Base-by-base conservation (phyloP, 2,888 invertebrate species). In the Agrenia bidenticulata region DNA sequence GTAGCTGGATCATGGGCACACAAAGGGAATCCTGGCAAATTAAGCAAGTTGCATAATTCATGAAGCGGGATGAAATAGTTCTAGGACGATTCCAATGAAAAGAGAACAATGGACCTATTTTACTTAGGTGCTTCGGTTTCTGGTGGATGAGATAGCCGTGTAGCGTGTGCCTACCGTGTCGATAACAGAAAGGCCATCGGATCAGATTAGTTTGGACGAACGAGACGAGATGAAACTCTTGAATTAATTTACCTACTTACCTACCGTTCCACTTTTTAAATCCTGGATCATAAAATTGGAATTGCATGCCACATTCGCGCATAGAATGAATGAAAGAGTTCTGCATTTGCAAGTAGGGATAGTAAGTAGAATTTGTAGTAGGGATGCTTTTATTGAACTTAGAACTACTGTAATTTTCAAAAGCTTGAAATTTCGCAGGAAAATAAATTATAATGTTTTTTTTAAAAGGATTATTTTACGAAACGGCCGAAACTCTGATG, bases 41-140 rank as follows among this genome's bases (percentile, higher is more conserved):
- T 55, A 51, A 58, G 59, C 56, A 62, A 56, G 32, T 61, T 62
- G 58, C 61, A 62, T 66, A 62, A 66, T 62, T 66, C 66, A 66
- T 66, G 66, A 65, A 24, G 24, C 21, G 27, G 53, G 21, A 65
- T 19, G 54, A 17, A 37, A n/a, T 42, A 19, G 27, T 27, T 45
- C 45, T 19, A 39, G 54, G 24, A 26, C 41, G 42, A 45, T 51
- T 24, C 7, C 9, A 51, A 51, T 24, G 24, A 19, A 51, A 45
- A 50, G 37, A 41, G 32, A 51, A 51, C 51, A 51, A 51, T 51
- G 51, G 24, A 24, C 5, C 13, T 51, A 23, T 51, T 51, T 51
- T 24, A 15, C n/a, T 19, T 45, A 15, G 7, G 5, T 9, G 32
- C 9, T 45, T 51, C 23, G 24, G 23, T 5, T 51, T 19, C 5